These are phyloP conservation scores for Rhodophaea formosa DNA, from an alignment of 2,888 invertebrate genomes.

Conservation along the genomic window DNA sequence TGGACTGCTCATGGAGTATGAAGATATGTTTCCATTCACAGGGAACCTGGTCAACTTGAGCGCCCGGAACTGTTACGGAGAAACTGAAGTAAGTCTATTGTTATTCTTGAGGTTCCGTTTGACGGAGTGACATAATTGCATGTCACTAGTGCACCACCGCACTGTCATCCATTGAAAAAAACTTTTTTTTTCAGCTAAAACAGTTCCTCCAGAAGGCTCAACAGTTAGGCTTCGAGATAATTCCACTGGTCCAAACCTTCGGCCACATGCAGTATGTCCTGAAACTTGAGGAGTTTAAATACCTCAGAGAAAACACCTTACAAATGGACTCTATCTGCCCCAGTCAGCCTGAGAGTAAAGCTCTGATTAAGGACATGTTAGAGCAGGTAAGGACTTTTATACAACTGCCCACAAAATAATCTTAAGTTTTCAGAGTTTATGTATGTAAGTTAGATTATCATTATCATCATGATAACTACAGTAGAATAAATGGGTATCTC, in stretches of 20 bases:
- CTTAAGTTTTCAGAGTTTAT: no score
- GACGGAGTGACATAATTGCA: background rate
- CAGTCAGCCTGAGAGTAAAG: slow-evolving; percentile 78
- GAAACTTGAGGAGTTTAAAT: slow-evolving; percentile 84
- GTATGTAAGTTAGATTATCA: no score
- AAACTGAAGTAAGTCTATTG: slow-evolving; percentile 52
- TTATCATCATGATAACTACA: no score
- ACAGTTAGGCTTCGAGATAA: slow-evolving; percentile 83
- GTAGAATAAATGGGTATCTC: no score
- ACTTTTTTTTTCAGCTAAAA: slow-evolving; percentile 45
- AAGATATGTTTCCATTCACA: slow-evolving; percentile 92
- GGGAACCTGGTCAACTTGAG: slow-evolving; percentile 81
- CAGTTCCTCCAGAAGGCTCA: slow-evolving; percentile 66
- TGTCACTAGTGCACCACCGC: no score
- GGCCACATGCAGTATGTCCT: slow-evolving; percentile 91
- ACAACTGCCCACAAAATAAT: background rate
- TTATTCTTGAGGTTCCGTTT: slow-evolving; percentile 6
- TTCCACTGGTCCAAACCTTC: slow-evolving; percentile 92
- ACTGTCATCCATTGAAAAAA: no score
- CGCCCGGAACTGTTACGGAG: slow-evolving; percentile 83
- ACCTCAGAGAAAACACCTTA: slow-evolving; percentile 83
- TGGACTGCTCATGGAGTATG: slow-evolving; percentile 90
- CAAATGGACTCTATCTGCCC: slow-evolving; percentile 87
- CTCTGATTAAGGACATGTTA: slow-evolving; percentile 84
- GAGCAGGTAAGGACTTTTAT: slow-evolving; percentile 80